Evolutionary conservation across 2,888 invertebrate genomes (phyloP), one percentile per base, ranked within the genome.

Genomic region (Galeopsomyia nigrocyanea): DNA sequence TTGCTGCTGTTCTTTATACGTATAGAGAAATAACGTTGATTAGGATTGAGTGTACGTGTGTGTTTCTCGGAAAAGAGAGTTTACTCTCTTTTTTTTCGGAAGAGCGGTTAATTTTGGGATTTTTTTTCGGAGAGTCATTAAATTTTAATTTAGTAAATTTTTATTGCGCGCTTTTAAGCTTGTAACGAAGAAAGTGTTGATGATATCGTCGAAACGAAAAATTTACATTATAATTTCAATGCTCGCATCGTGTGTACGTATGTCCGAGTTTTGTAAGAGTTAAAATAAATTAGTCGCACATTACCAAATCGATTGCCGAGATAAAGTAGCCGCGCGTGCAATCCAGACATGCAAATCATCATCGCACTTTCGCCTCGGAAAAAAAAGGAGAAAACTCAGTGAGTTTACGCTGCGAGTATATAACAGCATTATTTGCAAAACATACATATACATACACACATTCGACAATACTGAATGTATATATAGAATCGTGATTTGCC

Each of bases 71-170:
- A 39, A 13, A 39, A 39, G 7, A 39, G 39, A 39, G 7, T 39
- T 39, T 5, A 26, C 26, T 26, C 2, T 5, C 5, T 60, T 60
- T 5, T 26, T 60, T 60, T 46, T 47, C n/a, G 13, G 46, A 47
- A 39, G 13, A 19, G 21, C 21, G 19, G 19, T 46, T 26, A 9
- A 17, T 21, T 9, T 14, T 19, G n/a, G n/a, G n/a, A n/a, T 39
- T 5, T 5, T 7, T 22, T 65, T 55, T 56, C 51, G 22, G 22
- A 14, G 22, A 53, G 51, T 61, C 53, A 53, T 53, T 61, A 19
- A 50, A 50, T 31, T 46, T 46, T 50, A 70, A 64, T 70, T 19
- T 57, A 19, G 10, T 47, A 31, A 50, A 57, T 67, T 49, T 67
- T 16, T 53, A 17, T 62, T 62, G 17, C 26, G 26, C 3, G 51